Base-by-base conservation (phyloP, 2,113 vertebrate species). In the Chaetura pelagica region DNA sequence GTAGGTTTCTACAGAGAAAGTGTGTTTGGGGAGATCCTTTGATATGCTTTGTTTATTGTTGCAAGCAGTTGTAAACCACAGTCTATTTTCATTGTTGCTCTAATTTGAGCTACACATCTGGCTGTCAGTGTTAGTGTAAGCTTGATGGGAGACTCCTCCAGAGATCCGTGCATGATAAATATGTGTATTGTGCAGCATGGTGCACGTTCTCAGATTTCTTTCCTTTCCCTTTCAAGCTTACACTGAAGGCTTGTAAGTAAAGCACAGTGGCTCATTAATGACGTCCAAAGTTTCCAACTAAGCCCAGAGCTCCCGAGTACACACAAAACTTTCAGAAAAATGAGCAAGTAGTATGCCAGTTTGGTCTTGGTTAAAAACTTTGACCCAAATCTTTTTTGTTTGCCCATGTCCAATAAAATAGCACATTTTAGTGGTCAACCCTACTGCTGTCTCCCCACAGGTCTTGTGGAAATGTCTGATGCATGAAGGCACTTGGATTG, bases 11-110 rank as follows among this genome's bases (percentile, higher is more conserved):
- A 76, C 54, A 89, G 78, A 76, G 82, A 91, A 96, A 94, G 68
- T 92, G 62, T 90, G 35, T 93, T 95, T 94, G 51, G 49, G 74
- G 63, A 22, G 29, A 77, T 89, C 84, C 73, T 95, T 97, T 89
- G 75, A 63, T 83, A 87, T 93, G 71, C 34, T 93, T 87, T 96
- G 87, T 96, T 96, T 97, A 84, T 92, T 95, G 75, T 94, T 91
- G 80, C 57, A 96, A 80, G 90, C 62, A 84, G 75, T 71, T 96
- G 90, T 79, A 87, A 95, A 97, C 79, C 82, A 92, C 87, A 94
- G 82, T 75, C 88, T 93, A 84, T 92, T 97, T 97, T 84, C 64
- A 81, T 44, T 95, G 83, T 69, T 84, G 80, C 77, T 96, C 85
- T 87, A 83, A 94, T 87, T 78, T 0, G 4, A 91, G 84, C 17